phyloP scores from a whole-genome alignment of 2,113 vertebrate species.

The Hystrix brachyura region DNA sequence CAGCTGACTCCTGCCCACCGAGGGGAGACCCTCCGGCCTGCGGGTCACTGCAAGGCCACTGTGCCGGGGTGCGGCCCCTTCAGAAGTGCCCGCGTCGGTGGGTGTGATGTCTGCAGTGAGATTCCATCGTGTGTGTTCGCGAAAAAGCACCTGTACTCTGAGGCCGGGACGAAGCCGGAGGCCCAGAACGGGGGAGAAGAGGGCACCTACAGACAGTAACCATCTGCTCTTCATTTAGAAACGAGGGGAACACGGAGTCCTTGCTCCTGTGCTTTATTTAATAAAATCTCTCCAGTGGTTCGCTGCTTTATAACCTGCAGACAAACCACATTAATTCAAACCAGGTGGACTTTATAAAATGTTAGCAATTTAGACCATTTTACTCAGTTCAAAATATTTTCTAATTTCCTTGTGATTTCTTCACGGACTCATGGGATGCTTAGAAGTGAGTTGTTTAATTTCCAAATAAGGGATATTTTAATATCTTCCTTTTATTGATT shows the following conservation, averaged over 20 bases:
- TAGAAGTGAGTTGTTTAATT: not conserved
- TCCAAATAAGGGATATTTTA: conserved; percentile 10
- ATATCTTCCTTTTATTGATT: conserved; percentile 24
- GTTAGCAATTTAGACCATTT: conserved; percentile 12
- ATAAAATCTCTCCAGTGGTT: not conserved
- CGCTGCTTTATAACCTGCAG: conserved; percentile 44
- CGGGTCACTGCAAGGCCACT: not conserved
- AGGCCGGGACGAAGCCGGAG: not conserved
- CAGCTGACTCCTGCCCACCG: not conserved
- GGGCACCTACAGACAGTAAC: not conserved
- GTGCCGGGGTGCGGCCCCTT: not conserved
- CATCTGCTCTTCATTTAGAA: not conserved
- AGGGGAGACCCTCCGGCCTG: not conserved
- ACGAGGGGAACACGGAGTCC: not conserved
- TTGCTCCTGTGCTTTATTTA: conserved; percentile 24
- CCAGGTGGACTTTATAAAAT: conserved; percentile 33
- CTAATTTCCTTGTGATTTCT: conserved; percentile 59
- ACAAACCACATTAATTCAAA: not conserved
- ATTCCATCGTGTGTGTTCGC: not conserved
- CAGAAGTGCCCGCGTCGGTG: not conserved
- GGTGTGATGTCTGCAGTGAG: not conserved
- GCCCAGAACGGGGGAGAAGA: not conserved
- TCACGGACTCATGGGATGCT: not conserved
- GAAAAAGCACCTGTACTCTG: not conserved
- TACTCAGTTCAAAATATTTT: conserved; percentile 55